Evolutionary conservation across 2,888 invertebrate genomes (phyloP).

Genomic region (Serripes groenlandicus): DNA sequence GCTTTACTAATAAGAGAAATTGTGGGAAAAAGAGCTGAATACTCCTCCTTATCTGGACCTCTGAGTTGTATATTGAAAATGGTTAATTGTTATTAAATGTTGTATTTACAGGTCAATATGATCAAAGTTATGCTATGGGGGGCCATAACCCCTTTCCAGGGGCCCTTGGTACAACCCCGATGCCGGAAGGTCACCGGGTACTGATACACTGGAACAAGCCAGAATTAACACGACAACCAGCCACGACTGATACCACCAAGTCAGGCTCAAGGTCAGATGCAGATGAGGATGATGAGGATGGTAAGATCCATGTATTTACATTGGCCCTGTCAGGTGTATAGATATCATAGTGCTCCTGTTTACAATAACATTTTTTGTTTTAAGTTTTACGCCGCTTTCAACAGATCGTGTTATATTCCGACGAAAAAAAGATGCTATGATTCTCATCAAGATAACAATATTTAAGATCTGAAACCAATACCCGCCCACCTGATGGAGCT

Average conservation of each 20-base stretch:
- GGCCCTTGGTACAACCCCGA: slow-evolving; percentile 11
- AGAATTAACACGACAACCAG: background rate
- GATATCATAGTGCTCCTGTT: no score
- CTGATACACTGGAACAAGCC: slow-evolving; percentile 70
- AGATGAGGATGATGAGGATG: slow-evolving; percentile 69
- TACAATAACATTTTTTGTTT: background rate
- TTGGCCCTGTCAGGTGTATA: no score
- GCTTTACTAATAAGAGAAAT: no score
- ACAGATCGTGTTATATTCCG: no score
- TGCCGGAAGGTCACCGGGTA: slow-evolving; percentile 48
- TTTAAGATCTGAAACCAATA: no score
- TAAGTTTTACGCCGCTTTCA: background rate
- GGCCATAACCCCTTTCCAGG: slow-evolving; percentile 23
- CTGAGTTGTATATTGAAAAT: no score
- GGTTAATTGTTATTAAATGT: no score
- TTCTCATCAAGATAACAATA: no score
- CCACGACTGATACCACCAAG: slow-evolving; percentile 30
- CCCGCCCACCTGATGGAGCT: no score
- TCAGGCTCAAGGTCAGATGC: slow-evolving; percentile 61
- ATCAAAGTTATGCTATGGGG: slow-evolving; percentile 27
- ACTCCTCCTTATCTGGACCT: no score
- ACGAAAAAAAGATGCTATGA: no score
- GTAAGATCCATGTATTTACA: slow-evolving; percentile 10
- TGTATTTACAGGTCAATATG: slow-evolving; percentile 42
- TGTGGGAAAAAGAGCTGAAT: no score